These are phyloP conservation scores for Cassiopea xamachana DNA, from an alignment of 30 jellyfish, hydroid and myxozoan genomes.

Conservation along the genomic window DNA sequence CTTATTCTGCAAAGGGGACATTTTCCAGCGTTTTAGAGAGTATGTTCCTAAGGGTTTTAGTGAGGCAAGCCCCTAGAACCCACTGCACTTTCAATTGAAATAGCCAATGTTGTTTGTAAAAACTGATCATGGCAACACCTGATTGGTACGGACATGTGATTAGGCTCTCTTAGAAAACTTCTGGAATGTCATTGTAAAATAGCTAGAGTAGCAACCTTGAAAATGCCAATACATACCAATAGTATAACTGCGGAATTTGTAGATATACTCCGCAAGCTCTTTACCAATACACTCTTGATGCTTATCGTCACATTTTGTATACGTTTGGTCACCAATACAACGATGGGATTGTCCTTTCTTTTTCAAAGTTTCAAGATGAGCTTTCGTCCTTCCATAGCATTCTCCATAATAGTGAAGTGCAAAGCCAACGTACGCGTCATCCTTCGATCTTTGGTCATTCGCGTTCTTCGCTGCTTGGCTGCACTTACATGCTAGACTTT, in stretches of 20 bases:
- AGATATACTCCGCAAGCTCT: constrained; percentile 16
- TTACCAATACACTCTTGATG: constrained; percentile 22
- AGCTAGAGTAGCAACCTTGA: no score
- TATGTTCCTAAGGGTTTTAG: no score
- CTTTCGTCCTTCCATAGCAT: constrained; percentile 35
- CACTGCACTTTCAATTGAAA: no score
- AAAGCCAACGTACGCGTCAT: neutral
- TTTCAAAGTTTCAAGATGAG: constrained; percentile 2
- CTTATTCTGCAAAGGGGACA: no score
- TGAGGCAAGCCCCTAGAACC: no score
- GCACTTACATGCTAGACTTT: constrained; percentile 23
- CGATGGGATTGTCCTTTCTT: constrained; percentile 9
- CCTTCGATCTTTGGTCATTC: neutral
- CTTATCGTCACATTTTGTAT: neutral
- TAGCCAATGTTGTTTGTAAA: no score
- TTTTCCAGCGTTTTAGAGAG: no score
- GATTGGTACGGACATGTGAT: no score
- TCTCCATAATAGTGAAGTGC: constrained; percentile 40
- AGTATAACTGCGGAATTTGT: constrained; percentile 14
- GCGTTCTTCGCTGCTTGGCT: constrained; percentile 1
- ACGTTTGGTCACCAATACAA: constrained; percentile 20
- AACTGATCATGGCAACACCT: no score
- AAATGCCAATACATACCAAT: neutral
- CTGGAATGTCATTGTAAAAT: no score
- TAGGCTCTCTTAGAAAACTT: no score